Evolutionary conservation across 37 sponge, comb jelly and placozoan species (phyloP), one percentile per base, ranked within the genome.

Genomic region (Corticium candelabrum): DNA sequence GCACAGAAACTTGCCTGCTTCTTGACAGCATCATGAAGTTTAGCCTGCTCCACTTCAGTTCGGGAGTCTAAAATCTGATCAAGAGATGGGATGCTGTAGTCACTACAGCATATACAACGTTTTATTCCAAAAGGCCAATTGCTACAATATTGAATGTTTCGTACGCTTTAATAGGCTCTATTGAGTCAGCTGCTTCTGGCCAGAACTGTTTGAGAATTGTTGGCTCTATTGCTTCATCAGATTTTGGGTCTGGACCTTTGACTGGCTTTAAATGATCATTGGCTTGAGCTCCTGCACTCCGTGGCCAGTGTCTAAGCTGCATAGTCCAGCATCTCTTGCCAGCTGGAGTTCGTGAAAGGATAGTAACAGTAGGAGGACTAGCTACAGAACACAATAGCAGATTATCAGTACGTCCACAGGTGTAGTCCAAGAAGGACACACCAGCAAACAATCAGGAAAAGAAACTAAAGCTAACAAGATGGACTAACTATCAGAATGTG

Each of bases 301-400:
- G 36, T 3, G 91, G 86, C 21, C 74, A 36, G 40, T 91, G 85
- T 67, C 86, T 38, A 39, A 95, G 79, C 71, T 95, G 92, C 81
- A 89, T 80, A 37, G 81, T 85, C 96, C 96, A 95, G n/a, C 84
- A 85, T n/a, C 90, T 87, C 11, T 82, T 67, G 1, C 96, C 93
- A 80, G 87, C 78, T 0, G 85, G 86, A 35, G 86, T 74, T 2
- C 96, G 77, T 2, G 91, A 29, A 35, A 95, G 43, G 31, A 77
- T 79, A 2, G 92, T 87, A 32, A 95, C 83, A 15, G 93, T 86
- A 4, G 96, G 96, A 82, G 35, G 80, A 11, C 21, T 2, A n/a
- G 50, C 37, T 3, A n/a, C 5, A 27, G 29, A 4, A 37, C 27
- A 79, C 11, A 11, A 11, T 11, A 5, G 11, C 31, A 29, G n/a